phyloP scores from a whole-genome alignment of 1,140 invertebrate species.

The Drosophila auraria region DNA sequence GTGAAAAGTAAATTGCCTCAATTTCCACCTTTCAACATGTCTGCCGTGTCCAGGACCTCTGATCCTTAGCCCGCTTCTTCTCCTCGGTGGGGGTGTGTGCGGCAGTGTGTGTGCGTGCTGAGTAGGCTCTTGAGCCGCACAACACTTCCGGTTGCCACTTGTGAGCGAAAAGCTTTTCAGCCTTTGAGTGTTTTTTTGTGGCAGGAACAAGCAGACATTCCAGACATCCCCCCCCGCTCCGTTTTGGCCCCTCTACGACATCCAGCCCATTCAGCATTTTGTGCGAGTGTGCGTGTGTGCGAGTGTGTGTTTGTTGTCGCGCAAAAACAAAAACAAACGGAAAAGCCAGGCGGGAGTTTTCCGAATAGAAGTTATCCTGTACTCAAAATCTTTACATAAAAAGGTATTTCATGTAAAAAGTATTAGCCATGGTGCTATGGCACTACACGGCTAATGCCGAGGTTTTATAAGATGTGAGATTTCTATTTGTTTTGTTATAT shows the following conservation, averaged over 20 bases:
- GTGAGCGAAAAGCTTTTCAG: conserved; percentile 80
- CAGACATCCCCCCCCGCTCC: conserved; percentile 22
- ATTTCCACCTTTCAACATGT: conserved; percentile 83
- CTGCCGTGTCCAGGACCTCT: conserved; percentile 54
- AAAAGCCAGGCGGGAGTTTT: not conserved
- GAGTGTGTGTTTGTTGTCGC: conserved; percentile 18
- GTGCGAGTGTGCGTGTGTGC: not conserved
- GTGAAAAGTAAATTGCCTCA: conserved; percentile 72
- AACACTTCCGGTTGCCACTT: conserved; percentile 83
- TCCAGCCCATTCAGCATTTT: conserved; percentile 3
- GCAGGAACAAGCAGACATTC: conserved; percentile 57
- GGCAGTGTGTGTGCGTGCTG: conserved; percentile 56
- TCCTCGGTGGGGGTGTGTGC: conserved; percentile 10
- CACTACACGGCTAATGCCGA: not conserved
- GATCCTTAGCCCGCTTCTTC: not conserved
- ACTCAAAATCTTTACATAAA: not conserved
- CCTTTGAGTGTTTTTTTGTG: conserved; percentile 73
- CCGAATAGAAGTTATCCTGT: not conserved
- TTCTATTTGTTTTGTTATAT: too few species aligned
- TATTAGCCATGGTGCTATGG: not conserved
- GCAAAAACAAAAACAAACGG: conserved; percentile 32
- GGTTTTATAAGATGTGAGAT: too few species aligned
- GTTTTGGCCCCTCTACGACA: not conserved
- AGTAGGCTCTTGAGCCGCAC: conserved; percentile 78
- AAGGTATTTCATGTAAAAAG: not conserved